These are phyloP conservation scores for Epizoanthus stellaris DNA, from an alignment of 92 coral and sea anemone species.

Conservation along the genomic window DNA sequence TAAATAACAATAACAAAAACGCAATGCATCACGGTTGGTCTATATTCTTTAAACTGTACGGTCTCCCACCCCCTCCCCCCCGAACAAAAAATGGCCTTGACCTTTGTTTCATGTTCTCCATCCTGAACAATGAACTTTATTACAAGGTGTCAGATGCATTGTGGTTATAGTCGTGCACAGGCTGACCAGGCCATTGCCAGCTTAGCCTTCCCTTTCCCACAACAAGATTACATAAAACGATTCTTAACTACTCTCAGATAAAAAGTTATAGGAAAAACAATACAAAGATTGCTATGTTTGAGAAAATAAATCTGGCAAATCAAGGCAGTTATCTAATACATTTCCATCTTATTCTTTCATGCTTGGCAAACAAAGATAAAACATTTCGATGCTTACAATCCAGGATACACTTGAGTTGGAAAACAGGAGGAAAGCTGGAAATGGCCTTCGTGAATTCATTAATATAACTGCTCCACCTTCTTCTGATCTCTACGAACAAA, in stretches of 20 bases:
- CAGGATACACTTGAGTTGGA: background rate
- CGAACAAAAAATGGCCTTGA: too few species aligned
- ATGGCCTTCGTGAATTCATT: background rate
- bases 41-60: too few species aligned
- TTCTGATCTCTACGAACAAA: background rate
- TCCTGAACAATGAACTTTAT: background rate
- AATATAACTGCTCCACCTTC: background rate
- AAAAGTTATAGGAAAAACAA: too few species aligned
- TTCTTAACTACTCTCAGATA: background rate
- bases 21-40: too few species aligned
- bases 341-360: too few species aligned
- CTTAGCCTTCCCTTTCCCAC: background rate
- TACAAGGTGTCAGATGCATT: background rate
- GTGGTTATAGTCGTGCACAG: background rate
- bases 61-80: too few species aligned
- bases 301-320: too few species aligned
- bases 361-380: background rate
- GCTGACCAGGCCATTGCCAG: background rate
- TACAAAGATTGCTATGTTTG: too few species aligned
- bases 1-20: too few species aligned
- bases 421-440: background rate
- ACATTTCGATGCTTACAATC: background rate
- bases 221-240: background rate
- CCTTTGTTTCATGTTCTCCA: background rate
- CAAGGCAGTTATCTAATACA: too few species aligned